These are phyloP conservation scores for Lasius platythorax DNA, from an alignment of 2,888 invertebrate genomes.

Conservation along the genomic window DNA sequence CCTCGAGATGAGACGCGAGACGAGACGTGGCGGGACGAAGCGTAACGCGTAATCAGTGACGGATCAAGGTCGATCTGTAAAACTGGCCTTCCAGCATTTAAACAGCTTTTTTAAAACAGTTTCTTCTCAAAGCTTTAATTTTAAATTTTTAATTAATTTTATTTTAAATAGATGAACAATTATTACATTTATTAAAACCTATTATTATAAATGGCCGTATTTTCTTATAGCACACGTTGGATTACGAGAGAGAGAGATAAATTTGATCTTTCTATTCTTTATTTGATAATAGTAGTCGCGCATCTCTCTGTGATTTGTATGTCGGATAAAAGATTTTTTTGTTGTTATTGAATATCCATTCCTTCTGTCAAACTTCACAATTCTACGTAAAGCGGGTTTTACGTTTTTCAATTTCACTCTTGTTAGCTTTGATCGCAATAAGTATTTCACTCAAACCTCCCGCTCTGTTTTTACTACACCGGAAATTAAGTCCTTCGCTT, in stretches of 20 bases:
- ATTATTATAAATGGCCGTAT: neutral
- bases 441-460: neutral
- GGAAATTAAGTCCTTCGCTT: neutral
- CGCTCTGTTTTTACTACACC: neutral
- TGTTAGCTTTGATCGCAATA: neutral
- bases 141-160: neutral
- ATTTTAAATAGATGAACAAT: neutral
- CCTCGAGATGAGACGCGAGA: conserved; percentile 13
- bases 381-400: neutral
- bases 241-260: neutral
- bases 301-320: neutral
- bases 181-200: neutral
- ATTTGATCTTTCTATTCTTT: neutral
- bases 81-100: neutral
- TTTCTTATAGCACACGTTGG: neutral
- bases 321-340: neutral
- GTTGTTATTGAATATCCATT: neutral
- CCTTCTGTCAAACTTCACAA: neutral
- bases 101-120: neutral
- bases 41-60: neutral
- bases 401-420: neutral
- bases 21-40: neutral
- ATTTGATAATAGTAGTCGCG: neutral
- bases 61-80: neutral
- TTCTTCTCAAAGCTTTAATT: neutral